phyloP scores from a whole-genome alignment of 2,888 invertebrate species.

The Agrotis ipsilon region DNA sequence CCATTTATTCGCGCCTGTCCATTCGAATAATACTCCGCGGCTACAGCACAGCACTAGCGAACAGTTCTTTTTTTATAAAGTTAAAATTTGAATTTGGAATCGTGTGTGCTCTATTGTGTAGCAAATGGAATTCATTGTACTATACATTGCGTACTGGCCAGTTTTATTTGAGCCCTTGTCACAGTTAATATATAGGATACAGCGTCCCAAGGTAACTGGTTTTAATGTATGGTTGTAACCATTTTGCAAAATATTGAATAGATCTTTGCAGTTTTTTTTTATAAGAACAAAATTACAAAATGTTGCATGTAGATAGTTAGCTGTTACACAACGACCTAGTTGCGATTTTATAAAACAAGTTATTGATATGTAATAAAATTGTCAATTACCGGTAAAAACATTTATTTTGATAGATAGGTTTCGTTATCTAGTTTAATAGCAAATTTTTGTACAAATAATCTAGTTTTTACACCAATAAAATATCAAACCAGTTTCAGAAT shows the following conservation, averaged over 20 bases:
- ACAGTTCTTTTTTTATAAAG: conserved; percentile 78
- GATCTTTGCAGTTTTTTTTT: conserved; percentile 64
- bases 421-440: conserved; percentile 42
- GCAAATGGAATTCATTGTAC: conserved; percentile 87
- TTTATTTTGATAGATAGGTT: conserved; percentile 59
- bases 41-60: conserved; percentile 64
- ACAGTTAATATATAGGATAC: conserved; percentile 52
- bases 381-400: conserved; percentile 62
- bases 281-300: conserved; percentile 75
- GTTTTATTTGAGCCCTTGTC: conserved; percentile 67
- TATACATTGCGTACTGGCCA: conserved; percentile 78
- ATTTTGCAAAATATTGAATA: conserved; percentile 80
- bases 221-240: conserved; percentile 46
- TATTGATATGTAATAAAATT: conserved; percentile 66
- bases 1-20: conserved; percentile 38
- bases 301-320: conserved; percentile 61
- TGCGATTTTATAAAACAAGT: conserved; percentile 66
- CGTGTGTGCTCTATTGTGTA: conserved; percentile 89
- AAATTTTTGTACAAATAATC: conserved; percentile 48
- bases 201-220: conserved; percentile 55
- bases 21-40: conserved; percentile 46
- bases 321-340: conserved; percentile 67
- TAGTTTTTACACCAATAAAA: conserved; percentile 34
- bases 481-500: conserved; percentile 17
- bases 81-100: conserved; percentile 87